Evolutionary conservation across 2,797 vertebrate genomes (phyloP).

Genomic region (Esox lucius): DNA sequence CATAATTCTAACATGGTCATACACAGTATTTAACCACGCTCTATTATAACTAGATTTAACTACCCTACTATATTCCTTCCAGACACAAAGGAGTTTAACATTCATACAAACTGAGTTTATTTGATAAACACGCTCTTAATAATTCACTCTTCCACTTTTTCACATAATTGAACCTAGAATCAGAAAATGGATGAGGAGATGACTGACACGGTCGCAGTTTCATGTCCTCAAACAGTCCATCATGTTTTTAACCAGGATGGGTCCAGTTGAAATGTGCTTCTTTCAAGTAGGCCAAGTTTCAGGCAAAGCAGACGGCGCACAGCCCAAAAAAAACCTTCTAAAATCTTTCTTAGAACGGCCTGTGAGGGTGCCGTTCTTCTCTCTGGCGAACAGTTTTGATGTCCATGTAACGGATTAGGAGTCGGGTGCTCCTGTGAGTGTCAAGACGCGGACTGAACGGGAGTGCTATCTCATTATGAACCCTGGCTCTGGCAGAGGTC

Average conservation of each 20-base stretch:
- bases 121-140: neutral
- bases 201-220: neutral
- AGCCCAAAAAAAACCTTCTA: no score
- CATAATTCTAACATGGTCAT: neutral
- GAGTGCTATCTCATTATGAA: neutral
- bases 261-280: neutral
- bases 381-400: no score
- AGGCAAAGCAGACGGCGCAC: no score
- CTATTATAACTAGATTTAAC: neutral
- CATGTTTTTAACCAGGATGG: neutral
- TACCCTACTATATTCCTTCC: neutral
- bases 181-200: neutral
- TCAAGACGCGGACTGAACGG: neutral
- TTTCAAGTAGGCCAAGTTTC: neutral
- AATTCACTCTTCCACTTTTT: neutral
- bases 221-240: neutral
- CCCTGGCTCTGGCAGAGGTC: constrained; percentile 4
- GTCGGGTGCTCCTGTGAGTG: no score
- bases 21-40: neutral
- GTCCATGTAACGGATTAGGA: no score
- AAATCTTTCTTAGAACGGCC: neutral
- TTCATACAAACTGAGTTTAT: neutral
- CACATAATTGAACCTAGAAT: neutral
- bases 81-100: neutral
- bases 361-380: no score